Percentiles rank a stretch among this genome's conserved stretches.
These are phyloP conservation scores for Leptarthrus brevirostris DNA, from an alignment of 2,888 invertebrate genomes.

Conservation along the genomic window DNA sequence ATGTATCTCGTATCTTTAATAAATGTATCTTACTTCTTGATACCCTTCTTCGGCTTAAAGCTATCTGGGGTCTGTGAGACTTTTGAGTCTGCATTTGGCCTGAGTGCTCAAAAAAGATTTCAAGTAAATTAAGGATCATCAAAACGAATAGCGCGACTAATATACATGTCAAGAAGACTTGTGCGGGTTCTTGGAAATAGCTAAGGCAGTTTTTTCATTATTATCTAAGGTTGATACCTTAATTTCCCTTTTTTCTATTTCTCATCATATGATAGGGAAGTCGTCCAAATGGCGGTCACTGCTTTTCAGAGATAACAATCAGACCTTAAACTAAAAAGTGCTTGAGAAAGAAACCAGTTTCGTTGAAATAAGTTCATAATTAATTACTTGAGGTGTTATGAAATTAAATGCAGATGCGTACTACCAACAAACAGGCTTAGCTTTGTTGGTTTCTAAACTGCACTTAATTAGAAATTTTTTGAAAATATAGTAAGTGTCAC, in stretches of 20 bases:
- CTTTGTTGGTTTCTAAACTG: too few species aligned
- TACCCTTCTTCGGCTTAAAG: conserved; percentile 2
- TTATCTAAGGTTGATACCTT: conserved; percentile 19
- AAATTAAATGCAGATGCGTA: not conserved
- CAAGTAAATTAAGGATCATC: conserved; percentile 20
- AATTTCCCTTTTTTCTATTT: conserved; percentile 23
- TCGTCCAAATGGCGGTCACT: conserved; percentile 1
- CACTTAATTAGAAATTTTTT: too few species aligned
- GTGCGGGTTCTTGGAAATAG: not conserved
- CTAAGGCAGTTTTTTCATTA: not conserved
- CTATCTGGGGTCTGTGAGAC: not conserved
- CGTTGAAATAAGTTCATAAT: not conserved
- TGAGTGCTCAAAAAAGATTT: conserved; percentile 3
- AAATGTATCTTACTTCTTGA: not conserved
- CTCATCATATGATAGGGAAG: not conserved
- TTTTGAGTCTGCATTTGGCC: not conserved
- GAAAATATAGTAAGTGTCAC: too few species aligned
- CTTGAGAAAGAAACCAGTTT: not conserved
- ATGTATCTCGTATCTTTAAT: conserved; percentile 22
- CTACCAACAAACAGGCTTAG: too few species aligned
- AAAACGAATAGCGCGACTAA: conserved; percentile 35
- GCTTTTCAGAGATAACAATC: not conserved
- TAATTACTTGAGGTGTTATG: not conserved
- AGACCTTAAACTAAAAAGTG: not conserved
- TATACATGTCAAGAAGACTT: conserved; percentile 43